Base-by-base conservation (phyloP, 2,113 vertebrate genomes). In the Marmota flaviventris region DNA sequence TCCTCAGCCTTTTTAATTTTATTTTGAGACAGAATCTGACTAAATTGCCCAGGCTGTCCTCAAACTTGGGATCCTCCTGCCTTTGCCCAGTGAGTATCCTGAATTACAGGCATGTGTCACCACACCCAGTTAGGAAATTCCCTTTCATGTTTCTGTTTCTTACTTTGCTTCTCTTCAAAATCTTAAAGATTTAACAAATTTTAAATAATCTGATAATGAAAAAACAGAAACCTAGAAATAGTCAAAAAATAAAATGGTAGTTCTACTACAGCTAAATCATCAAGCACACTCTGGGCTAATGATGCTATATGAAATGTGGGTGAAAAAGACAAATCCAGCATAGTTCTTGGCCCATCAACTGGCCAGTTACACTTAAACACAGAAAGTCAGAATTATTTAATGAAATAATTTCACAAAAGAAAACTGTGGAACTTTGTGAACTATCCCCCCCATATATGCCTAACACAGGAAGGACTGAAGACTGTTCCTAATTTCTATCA, bases 161-260 rank as follows among this genome's bases (percentile, higher is more conserved):
- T 73, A 90, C 84, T 89, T 87, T n/a, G 63, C 89, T 85, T 83
- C 34, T 76, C 45, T 88, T 94, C 25, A 92, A 89, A n/a, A 34
- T 20, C 53, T 91, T 56, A 92, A 95, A 89, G 83, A 75, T 48
- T 16, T 84, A 77, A 39, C n/a, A 92, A 94, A 42, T 87, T 78
- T 96, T 88, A 95, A 97, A 77, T 70, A 95, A 96, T 93, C 85
- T 96, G 65, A 42, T 83, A 93, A 96, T 51, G 89, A 95, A 83
- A 96, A 95, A 53, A 45, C 61, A 92, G n/a, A 95, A 95, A 88
- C 73, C 61, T 85, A 83, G 89, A 88, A 92, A 91, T 34, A 82
- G 24, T 18, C 48, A n/a, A 24, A 89, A 81, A 96, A 97, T 61
- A 65, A 73, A 75, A 61, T 11, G 2, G 58, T 8, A 8, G 65